Conservation (phyloP, 2,797 vertebrate genomes). For the Bucorvus abyssinicus region DNA sequence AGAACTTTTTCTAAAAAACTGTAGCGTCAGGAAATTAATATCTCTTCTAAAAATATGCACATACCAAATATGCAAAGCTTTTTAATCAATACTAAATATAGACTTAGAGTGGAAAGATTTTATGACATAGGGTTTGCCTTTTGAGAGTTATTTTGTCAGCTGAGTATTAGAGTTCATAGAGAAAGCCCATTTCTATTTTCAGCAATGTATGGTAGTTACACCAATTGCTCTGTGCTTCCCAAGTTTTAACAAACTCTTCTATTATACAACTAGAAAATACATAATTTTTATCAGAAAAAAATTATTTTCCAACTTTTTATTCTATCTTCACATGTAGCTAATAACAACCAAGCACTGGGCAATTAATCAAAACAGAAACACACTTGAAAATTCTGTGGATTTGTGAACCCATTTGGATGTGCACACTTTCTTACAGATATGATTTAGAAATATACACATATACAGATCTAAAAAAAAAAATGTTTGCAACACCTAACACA, state of each 20-base stretch:
- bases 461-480: neutral
- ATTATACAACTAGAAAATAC: neutral
- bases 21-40: neutral
- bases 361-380: neutral
- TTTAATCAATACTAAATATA: conserved; percentile 1
- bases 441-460: neutral
- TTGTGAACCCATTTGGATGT: neutral
- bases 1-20: conserved; percentile 9
- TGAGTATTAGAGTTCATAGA: neutral
- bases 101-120: neutral
- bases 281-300: neutral
- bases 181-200: conserved; percentile 21
- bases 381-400: neutral
- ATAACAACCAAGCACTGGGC: neutral
- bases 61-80: neutral
- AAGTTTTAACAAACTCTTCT: conserved; percentile 14
- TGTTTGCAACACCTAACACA: neutral
- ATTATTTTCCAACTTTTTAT: neutral
- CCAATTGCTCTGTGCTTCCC: neutral
- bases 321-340: neutral
- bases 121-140: neutral
- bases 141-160: neutral
- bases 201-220: neutral
- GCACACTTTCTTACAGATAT: neutral
- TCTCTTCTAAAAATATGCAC: neutral